Evolutionary conservation across 2,113 vertebrate species (phyloP).

Genomic region (Ovis aries): DNA sequence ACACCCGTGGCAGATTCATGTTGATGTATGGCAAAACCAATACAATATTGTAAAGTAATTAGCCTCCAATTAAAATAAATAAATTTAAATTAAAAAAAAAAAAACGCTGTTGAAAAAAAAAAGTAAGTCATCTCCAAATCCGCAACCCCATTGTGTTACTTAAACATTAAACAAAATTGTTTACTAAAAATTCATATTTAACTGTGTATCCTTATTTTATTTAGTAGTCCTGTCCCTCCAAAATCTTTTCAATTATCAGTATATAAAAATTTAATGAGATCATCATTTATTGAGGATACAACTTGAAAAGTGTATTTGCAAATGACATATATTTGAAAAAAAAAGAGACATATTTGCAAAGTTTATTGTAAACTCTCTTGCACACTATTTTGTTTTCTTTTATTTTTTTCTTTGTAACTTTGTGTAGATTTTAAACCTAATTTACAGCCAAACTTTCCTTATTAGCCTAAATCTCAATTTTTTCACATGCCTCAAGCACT

Average conservation of each 20-base stretch:
- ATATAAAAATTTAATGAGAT: neutral
- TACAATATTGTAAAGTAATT: no score
- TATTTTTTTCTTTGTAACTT: neutral
- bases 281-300: neutral
- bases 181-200: neutral
- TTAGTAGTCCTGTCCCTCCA: neutral
- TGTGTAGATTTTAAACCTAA: neutral
- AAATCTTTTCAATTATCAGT: neutral
- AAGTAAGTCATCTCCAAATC: neutral
- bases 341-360: neutral
- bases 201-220: neutral
- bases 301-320: neutral
- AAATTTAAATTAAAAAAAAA: no score
- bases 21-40: no score
- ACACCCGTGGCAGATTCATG: accelerated
- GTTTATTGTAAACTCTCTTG: neutral
- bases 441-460: neutral
- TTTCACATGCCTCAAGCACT: neutral
- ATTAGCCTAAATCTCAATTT: neutral
- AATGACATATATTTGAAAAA: neutral
- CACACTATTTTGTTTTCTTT: neutral
- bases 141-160: neutral
- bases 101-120: no score
- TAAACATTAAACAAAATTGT: neutral
- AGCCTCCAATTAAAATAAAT: no score